Conservation (phyloP, 2,797 vertebrate species). For the Gorsachius magnificus region DNA sequence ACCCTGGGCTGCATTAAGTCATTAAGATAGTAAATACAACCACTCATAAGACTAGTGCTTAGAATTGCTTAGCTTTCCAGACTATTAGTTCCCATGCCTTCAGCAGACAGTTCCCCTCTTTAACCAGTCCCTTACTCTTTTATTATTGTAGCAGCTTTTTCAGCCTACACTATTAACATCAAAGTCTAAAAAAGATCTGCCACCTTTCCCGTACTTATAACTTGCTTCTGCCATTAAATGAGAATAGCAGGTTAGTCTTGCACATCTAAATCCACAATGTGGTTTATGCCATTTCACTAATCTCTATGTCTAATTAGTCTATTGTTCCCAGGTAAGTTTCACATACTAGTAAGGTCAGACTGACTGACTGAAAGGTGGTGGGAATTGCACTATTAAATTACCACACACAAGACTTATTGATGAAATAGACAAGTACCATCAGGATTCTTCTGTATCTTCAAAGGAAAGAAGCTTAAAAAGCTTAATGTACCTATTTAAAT, state of each 20-base stretch:
- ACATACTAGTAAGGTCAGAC: background rate
- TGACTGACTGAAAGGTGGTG: background rate
- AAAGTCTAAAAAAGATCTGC: background rate
- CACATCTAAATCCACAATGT: background rate
- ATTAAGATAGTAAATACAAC: background rate
- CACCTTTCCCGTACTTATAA: background rate
- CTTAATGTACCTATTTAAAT: background rate
- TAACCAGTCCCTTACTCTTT: background rate
- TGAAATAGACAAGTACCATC: background rate
- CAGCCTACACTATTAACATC: rapidly evolving
- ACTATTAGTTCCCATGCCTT: background rate
- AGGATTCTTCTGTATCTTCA: background rate
- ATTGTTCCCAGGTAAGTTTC: background rate
- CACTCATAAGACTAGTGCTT: background rate
- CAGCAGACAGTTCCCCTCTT: background rate
- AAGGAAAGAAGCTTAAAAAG: background rate
- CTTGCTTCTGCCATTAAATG: background rate
- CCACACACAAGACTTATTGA: background rate
- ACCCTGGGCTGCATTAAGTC: background rate
- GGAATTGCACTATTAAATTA: background rate
- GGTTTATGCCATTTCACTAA: background rate
- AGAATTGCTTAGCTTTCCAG: background rate
- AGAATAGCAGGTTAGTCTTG: background rate
- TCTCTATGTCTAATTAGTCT: background rate
- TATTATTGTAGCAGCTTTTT: background rate